These are phyloP conservation scores for Alectura lathami DNA, from an alignment of 2,113 vertebrate species.

Conservation along the genomic window DNA sequence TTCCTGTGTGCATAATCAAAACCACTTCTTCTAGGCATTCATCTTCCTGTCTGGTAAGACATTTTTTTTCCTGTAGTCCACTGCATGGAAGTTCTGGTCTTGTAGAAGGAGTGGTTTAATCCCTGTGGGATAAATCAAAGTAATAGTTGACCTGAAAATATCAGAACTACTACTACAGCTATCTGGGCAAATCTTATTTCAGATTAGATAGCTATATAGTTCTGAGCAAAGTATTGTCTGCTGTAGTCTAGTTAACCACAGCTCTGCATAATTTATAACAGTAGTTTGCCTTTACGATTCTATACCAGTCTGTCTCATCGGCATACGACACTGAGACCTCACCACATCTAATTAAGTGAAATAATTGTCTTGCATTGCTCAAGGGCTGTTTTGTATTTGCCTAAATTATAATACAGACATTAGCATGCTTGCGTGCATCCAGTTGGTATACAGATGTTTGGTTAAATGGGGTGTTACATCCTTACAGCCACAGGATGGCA, in stretches of 20 bases:
- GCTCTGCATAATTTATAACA: background rate
- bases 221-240: background rate
- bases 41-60: background rate
- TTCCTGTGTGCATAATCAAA: background rate
- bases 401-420: slow-evolving; percentile 15
- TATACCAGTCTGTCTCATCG: slow-evolving; percentile 24
- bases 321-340: slow-evolving; percentile 14
- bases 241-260: slow-evolving; percentile 17
- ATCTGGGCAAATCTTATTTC: background rate
- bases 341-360: slow-evolving; percentile 53
- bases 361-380: slow-evolving; percentile 47
- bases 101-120: background rate
- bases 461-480: background rate
- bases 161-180: background rate
- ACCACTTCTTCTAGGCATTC: background rate
- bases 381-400: slow-evolving; percentile 41
- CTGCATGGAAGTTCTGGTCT: slow-evolving; percentile 27
- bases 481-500: slow-evolving; percentile 75
- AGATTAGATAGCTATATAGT: background rate
- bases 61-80: background rate
- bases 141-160: background rate
- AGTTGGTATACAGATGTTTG: background rate
- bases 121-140: slow-evolving; percentile 29
- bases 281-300: background rate
- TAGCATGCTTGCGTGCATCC: background rate